phyloP scores from a whole-genome alignment of 2,888 invertebrate genomes.

The Ennomos fuscantarius region DNA sequence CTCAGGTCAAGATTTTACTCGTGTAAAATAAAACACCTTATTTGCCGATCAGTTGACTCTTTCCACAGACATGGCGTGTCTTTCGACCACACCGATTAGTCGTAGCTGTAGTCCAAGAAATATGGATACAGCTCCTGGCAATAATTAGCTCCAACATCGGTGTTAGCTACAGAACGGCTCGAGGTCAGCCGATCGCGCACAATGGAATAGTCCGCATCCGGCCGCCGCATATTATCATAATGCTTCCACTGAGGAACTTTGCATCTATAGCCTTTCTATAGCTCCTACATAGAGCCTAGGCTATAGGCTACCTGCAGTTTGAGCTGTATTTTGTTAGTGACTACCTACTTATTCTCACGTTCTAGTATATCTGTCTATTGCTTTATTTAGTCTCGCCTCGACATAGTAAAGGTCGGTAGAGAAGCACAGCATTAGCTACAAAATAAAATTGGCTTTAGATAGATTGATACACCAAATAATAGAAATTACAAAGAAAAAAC shows the following conservation, averaged over 20 bases:
- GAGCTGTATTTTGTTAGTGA: slow-evolving; percentile 6
- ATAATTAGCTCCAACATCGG: slow-evolving; percentile 59
- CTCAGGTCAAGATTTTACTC: too few relatives aligned
- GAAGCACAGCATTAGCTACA: too few relatives aligned
- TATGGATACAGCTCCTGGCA: slow-evolving; percentile 33
- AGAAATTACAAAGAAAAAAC: too few relatives aligned
- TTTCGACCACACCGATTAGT: neutral
- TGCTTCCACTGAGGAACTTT: slow-evolving; percentile 75
- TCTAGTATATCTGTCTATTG: neutral
- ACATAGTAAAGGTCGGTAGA: too few relatives aligned
- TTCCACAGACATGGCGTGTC: too few relatives aligned
- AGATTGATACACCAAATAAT: too few relatives aligned
- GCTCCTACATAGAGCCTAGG: slow-evolving; percentile 8
- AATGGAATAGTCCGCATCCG: slow-evolving; percentile 84
- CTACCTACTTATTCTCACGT: slow-evolving; percentile 9
- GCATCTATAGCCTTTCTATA: slow-evolving; percentile 39
- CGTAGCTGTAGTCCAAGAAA: slow-evolving; percentile 9
- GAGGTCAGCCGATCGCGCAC: slow-evolving; percentile 79
- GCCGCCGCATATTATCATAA: slow-evolving; percentile 77
- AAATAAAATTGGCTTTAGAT: too few relatives aligned
- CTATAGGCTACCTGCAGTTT: slow-evolving; percentile 11
- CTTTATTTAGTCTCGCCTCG: too few relatives aligned
- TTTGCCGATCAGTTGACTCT: too few relatives aligned
- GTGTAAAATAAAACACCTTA: too few relatives aligned
- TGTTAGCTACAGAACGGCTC: slow-evolving; percentile 62